Evolutionary conservation across 2,888 invertebrate species (phyloP), one percentile per base, ranked within the genome.

Genomic region (Glaucopsyche alexis): DNA sequence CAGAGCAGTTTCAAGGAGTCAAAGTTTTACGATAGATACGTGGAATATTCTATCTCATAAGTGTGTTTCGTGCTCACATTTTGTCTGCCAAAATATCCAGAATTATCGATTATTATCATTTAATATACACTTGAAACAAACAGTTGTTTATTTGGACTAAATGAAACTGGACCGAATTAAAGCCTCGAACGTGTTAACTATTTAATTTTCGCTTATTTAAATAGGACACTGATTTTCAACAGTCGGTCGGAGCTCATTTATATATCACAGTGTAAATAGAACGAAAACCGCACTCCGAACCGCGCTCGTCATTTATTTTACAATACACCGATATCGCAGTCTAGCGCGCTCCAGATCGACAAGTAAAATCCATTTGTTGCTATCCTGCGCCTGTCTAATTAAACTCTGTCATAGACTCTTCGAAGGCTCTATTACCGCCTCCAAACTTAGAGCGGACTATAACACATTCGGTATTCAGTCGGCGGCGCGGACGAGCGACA

Each of bases 361-460:
- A 90, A 91, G 92, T 88, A 91, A 92, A 93, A 88, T 91, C 92
- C 92, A 93, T 92, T 91, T 88, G 87, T 83, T 87, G 86, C 85
- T 85, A 87, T 86, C 88, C 83, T 84, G 85, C 91, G 91, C 88
- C 90, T 91, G 92, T 93, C 93, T 93, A 90, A 93, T 93, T 93
- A 93, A 87, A 89, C 89, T 89, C 89, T 91, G 92, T 92, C 91
- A 92, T 91, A 91, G 90, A 88, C 90, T 91, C 88, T 89, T 91
- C 92, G 91, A 90, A 92, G 90, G 89, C 90, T 93, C 91, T 91
- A 91, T 93, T 93, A 93, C 90, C 85, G 86, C 87, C 86, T 89
- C 90, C 89, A 87, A 91, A 92, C 91, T 92, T 91, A 87, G 90
- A 87, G 85, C 86, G 86, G 87, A 88, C 91, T 88, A 88, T 89